Evolutionary conservation across 2,113 vertebrate genomes (phyloP), one percentile per base, ranked within the genome.

Genomic region (Meriones unguiculatus): DNA sequence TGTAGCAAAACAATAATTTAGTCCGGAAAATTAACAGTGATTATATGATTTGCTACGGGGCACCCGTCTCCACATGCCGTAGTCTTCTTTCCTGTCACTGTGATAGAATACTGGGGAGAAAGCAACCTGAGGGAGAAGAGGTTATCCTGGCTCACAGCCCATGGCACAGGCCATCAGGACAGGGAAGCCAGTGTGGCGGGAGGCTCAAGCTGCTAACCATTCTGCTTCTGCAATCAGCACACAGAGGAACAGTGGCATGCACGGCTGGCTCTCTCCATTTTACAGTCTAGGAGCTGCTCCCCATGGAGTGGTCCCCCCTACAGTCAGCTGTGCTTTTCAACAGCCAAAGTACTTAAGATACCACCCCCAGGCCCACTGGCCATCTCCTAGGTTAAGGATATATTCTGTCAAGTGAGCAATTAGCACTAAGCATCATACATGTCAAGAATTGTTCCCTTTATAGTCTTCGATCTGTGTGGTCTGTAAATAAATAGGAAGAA

Each of bases 1-100:
- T 88, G 92, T 90, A 85, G 32, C n/a, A 85, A 92, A 91, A 72
- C 20, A 80, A 76, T 65, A 4, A 92, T 41, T 81, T 80, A 28
- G 41, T 20, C n/a, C 84, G 9, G 52, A 52, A 77, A 92, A 67
- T 28, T 0, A 92, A 62, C 67, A 50, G 65, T 28, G 76, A 88
- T 75, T 80, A 22, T 65, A 35, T 85, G 75, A 30, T 89, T 77
- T 76, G 75, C n/a, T 50, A 28, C 22, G 8, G 10, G 17, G 25
- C 30, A 70, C 10, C 20, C 32, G 72, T 32, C 59, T 84, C 73
- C 50, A 86, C n/a, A 75, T 50, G 14, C 18, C 18, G 13, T 76
- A 7, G 12, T 41, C 59, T 17, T 13, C 57, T 30, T 64, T 64
- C 7, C 22, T 62, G 30, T 38, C 13, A n/a, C 22, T 84, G 13